phyloP scores from a whole-genome alignment of 2,797 vertebrate species.

The Thunnus albacares region DNA sequence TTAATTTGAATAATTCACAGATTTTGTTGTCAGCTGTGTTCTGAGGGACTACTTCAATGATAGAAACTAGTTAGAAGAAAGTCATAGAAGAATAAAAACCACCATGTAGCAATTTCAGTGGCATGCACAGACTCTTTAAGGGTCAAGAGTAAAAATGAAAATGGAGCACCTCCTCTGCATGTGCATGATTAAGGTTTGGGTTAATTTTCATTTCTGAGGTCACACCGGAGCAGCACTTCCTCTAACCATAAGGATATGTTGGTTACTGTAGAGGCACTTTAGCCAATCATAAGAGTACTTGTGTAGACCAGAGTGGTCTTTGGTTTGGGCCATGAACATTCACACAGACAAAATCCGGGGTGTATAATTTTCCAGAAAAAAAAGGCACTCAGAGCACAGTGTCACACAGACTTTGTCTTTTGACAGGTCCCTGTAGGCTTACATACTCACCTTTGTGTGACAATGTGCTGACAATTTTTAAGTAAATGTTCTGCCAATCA shows the following conservation, averaged over 20 bases:
- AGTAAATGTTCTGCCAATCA: background rate
- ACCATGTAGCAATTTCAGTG: background rate
- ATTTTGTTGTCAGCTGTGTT: background rate
- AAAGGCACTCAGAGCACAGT: background rate
- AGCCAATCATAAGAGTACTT: background rate
- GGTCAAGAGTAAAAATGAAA: too few species aligned
- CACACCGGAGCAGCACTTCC: background rate
- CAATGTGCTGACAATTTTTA: background rate
- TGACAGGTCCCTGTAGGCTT: background rate
- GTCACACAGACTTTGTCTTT: background rate
- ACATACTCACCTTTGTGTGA: background rate
- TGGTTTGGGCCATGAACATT: background rate
- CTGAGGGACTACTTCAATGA: background rate
- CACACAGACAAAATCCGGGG: slow-evolving; percentile 7
- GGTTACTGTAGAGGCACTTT: background rate
- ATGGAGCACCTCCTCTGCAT: too few species aligned
- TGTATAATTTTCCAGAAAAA: slow-evolving; percentile 8
- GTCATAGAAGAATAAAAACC: background rate
- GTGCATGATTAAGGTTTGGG: too few species aligned
- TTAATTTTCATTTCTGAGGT: too few species aligned
- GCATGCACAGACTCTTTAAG: background rate
- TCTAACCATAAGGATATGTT: background rate
- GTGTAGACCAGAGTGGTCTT: too few species aligned
- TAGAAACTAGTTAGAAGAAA: background rate
- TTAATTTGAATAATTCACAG: background rate